phyloP scores from a whole-genome alignment of 2,888 invertebrate species.

The Orthonychiurus folsomi region DNA sequence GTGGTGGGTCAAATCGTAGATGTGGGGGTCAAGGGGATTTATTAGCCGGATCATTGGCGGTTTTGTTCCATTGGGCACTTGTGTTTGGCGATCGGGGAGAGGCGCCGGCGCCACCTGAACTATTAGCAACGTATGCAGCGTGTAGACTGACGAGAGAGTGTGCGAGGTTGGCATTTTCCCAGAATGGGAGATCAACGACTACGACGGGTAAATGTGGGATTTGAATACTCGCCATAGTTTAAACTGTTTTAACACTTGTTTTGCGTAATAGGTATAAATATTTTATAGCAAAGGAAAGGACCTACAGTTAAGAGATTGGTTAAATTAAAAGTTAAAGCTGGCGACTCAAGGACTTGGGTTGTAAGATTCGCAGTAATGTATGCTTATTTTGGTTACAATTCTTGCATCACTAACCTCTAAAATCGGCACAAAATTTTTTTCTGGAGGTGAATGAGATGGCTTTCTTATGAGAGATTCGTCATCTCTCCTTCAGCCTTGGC shows the following conservation, averaged over 20 bases:
- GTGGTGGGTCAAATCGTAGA: conserved; percentile 75
- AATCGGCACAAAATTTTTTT: no score
- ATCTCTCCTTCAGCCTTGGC: no score
- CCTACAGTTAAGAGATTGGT: no score
- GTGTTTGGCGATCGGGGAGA: conserved; percentile 37
- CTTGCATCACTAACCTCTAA: no score
- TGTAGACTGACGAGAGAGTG: conserved; percentile 70
- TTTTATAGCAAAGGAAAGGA: neutral
- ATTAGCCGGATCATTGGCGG: conserved; percentile 73
- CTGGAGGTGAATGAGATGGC: no score
- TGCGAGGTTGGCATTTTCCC: conserved; percentile 57
- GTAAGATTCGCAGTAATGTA: neutral
- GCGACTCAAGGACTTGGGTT: no score
- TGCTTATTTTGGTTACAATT: no score
- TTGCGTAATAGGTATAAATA: neutral
- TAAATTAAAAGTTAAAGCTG: no score
- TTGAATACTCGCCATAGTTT: neutral
- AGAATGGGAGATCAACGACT: conserved; percentile 71
- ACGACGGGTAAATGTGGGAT: conserved; percentile 49
- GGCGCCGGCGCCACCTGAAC: conserved; percentile 47
- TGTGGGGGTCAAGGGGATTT: conserved; percentile 98
- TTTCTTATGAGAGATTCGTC: no score
- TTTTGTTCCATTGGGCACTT: conserved; percentile 69
- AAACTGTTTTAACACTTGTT: no score
- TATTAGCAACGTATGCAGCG: conserved; percentile 61